Conservation (phyloP, 2,888 invertebrate genomes). For the Leucoptera coffeella region DNA sequence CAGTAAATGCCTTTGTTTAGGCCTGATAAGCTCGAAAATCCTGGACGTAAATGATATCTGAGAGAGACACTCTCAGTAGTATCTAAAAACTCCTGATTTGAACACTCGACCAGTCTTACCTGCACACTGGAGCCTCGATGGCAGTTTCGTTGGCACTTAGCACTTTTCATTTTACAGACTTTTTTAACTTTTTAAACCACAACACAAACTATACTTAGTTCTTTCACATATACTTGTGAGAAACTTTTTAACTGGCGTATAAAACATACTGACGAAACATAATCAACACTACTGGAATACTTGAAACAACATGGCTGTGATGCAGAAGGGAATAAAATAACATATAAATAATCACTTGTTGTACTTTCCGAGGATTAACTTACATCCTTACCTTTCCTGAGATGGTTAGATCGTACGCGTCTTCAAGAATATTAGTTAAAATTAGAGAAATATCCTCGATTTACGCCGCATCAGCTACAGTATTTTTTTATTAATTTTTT, state of each 20-base stretch:
- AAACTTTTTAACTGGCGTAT: conserved; percentile 37
- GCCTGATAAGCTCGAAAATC: too few species aligned
- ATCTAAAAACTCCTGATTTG: too few species aligned
- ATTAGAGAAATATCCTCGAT: conserved; percentile 18
- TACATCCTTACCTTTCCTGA: conserved; percentile 51
- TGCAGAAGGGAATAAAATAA: conserved; percentile 47
- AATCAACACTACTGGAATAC: conserved; percentile 50
- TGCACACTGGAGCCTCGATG: conserved; percentile 45
- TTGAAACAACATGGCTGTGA: conserved; percentile 48
- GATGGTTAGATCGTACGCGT: conserved; percentile 42
- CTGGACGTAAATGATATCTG: too few species aligned
- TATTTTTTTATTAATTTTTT: too few species aligned
- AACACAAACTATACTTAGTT: conserved; percentile 49
- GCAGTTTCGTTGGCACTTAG: conserved; percentile 50
- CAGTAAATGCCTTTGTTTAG: too few species aligned
- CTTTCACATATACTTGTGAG: conserved; percentile 50
- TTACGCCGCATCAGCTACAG: too few species aligned
- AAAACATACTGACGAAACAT: conserved; percentile 44
- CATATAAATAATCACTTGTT: conserved; percentile 49
- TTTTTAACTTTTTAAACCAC: conserved; percentile 43
- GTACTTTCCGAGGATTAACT: conserved; percentile 43
- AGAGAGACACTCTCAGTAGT: too few species aligned
- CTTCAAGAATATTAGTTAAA: conserved; percentile 31
- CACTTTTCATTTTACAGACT: conserved; percentile 45
- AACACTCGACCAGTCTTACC: conserved; percentile 54